phyloP scores from a whole-genome alignment of 2,888 invertebrate genomes.

The Caenorhabditis panamensis region DNA sequence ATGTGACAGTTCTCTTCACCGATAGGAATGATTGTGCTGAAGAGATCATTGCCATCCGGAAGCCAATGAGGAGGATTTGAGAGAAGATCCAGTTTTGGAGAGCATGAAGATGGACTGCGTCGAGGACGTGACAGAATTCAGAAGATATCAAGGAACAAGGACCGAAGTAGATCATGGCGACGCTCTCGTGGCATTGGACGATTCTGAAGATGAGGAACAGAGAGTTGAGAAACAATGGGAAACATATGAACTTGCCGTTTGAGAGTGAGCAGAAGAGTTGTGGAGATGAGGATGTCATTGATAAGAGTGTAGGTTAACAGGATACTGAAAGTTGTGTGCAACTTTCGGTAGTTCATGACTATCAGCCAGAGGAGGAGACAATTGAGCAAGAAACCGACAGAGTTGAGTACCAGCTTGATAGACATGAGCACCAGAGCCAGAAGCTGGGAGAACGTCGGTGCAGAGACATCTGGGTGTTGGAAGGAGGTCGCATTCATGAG shows the following conservation, averaged over 20 bases:
- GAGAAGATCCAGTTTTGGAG: conserved; percentile 57
- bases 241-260: conserved; percentile 24
- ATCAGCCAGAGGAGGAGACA: conserved; percentile 47
- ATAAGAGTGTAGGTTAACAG: conserved; percentile 48
- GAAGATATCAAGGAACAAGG: conserved; percentile 40
- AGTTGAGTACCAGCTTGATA: conserved; percentile 47
- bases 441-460: conserved; percentile 22
- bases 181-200: conserved; percentile 55
- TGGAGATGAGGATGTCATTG: conserved; percentile 52
- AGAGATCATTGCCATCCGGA: conserved; percentile 51
- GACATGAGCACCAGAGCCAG: conserved; percentile 39
- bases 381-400: conserved; percentile 40
- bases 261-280: conserved; percentile 38
- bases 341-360: conserved; percentile 38
- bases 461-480: conserved; percentile 5
- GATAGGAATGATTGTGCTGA: conserved; percentile 47
- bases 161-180: conserved; percentile 49
- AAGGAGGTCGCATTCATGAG: conserved; percentile 13
- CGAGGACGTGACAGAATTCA: conserved; percentile 39
- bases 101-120: conserved; percentile 49
- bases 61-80: conserved; percentile 56
- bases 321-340: conserved; percentile 53
- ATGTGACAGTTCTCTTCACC: conserved; percentile 30
- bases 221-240: not conserved
- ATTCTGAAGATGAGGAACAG: conserved; percentile 24